Evolutionary conservation across 2,797 vertebrate genomes (phyloP).

Genomic region (Oreonectes daqikongensis): DNA sequence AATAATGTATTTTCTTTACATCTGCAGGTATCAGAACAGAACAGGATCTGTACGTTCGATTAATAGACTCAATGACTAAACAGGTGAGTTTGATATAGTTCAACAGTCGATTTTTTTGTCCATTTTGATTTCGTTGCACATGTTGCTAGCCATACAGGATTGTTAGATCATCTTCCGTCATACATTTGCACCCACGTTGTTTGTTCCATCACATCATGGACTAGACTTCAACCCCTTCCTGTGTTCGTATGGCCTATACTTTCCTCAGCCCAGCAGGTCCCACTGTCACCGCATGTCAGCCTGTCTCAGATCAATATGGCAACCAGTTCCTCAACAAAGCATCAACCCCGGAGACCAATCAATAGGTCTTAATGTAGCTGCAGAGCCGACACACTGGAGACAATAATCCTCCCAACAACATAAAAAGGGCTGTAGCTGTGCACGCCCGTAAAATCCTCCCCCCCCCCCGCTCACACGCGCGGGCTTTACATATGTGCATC

Average conservation of each 20-base stretch:
- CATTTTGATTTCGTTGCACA: too few relatives aligned
- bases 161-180: neutral
- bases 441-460: slow-evolving; percentile 49
- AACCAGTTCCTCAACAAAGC: slow-evolving; percentile 71
- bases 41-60: slow-evolving; percentile 90
- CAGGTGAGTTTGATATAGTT: slow-evolving; percentile 77
- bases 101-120: neutral
- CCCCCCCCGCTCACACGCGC: slow-evolving; percentile 37
- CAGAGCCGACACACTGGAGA: slow-evolving; percentile 72
- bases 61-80: slow-evolving; percentile 96
- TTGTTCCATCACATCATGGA: slow-evolving; percentile 29
- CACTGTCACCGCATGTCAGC: slow-evolving; percentile 62
- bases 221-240: slow-evolving; percentile 22
- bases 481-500: slow-evolving; percentile 28
- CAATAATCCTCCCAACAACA: slow-evolving; percentile 71
- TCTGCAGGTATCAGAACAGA: slow-evolving; percentile 88
- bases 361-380: slow-evolving; percentile 75
- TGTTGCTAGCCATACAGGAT: neutral
- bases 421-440: slow-evolving; percentile 48
- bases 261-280: slow-evolving; percentile 43
- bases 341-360: slow-evolving; percentile 72
- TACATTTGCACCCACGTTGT: neutral
- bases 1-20: slow-evolving; percentile 22
- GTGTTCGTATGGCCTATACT: slow-evolving; percentile 14
- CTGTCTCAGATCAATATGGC: slow-evolving; percentile 73